Base-by-base conservation (phyloP, 2,113 vertebrate genomes). In the Macroglossus sobrinus region DNA sequence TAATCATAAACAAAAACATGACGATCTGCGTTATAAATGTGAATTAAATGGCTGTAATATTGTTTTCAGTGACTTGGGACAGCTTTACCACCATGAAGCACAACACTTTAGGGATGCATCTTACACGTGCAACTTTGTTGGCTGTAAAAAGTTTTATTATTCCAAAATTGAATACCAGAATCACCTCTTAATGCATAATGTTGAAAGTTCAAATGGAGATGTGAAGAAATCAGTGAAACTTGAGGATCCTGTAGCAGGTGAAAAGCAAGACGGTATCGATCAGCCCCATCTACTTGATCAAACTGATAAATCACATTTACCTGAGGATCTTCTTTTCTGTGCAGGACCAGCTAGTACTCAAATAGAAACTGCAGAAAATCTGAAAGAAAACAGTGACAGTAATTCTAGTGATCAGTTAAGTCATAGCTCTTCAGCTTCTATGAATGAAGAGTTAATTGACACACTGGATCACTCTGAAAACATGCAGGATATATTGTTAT, bases 101-200 rank as follows among this genome's bases (percentile, higher is more conserved):
- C 99, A 99, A 98, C 99, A 99, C 97, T 99, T 99, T 98, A 98
- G 99, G 90, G 99, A 99, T 74, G 99, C 99, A 0, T 99, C 99
- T 0, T 99, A 99, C 61, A 99, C 99, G 8, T 99, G 99, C 96
- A 99, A 98, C 11, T 98, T 98, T 57, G 97, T 98, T 12, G 99
- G 99, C 28, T 99, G 99, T 98, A 99, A 98, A 96, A 99, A 99
- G 79, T 99, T 99, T 95, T 99, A 99, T 97, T 99, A 99, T 91
- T 99, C 99, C 81, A 99, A 99, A 98, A 99, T 99, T 84, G 99
- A 99, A 50, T 99, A 99, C 93, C 97, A 99, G 45, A 98, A 99
- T 84, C 99, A 99, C 97, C 98, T 99, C n/a, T 99, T 98, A 7
- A 98, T 98, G 15, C 99, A 99, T 97, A 99, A 99, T 91, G 98